phyloP scores from a whole-genome alignment of 35 echinoderm and acorn worm genomes.

The Ophioderma brevispina region DNA sequence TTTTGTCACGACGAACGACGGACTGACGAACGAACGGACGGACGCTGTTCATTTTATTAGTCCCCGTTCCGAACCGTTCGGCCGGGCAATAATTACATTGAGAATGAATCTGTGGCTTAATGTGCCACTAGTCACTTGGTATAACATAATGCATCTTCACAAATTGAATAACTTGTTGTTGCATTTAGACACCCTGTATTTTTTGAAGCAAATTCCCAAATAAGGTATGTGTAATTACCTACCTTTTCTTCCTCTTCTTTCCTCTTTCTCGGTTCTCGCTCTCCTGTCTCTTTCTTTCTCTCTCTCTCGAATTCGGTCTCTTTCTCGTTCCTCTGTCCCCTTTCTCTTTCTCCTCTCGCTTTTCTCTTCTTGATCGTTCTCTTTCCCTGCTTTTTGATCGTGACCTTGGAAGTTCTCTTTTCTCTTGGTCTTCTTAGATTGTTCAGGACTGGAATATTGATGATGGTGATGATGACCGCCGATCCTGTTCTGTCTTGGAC shows the following conservation, averaged over 20 bases:
- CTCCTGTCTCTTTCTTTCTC: constrained; percentile 25
- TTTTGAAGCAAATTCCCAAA: too few species aligned
- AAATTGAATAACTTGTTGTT: too few species aligned
- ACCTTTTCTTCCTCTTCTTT: neutral
- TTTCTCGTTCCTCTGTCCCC: constrained; percentile 21
- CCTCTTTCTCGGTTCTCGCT: neutral
- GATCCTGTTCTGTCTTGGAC: neutral
- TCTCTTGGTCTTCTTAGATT: constrained; percentile 6
- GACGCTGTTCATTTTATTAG: too few species aligned
- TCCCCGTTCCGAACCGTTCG: too few species aligned
- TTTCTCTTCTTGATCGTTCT: neutral
- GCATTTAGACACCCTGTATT: too few species aligned
- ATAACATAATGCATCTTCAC: too few species aligned
- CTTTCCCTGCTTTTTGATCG: constrained; percentile 43
- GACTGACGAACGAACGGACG: too few species aligned
- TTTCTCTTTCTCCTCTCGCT: constrained; percentile 19
- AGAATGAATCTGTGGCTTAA: too few species aligned
- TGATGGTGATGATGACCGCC: neutral
- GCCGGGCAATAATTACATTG: too few species aligned
- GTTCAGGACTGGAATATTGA: constrained; percentile 5
- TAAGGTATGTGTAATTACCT: constrained; percentile 1
- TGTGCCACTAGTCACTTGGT: too few species aligned
- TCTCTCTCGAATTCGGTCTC: constrained; percentile 10
- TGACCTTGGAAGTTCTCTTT: neutral
- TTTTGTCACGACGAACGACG: too few species aligned